phyloP scores from a whole-genome alignment of 1,140 invertebrate genomes.

The Epicauta chinensis region DNA sequence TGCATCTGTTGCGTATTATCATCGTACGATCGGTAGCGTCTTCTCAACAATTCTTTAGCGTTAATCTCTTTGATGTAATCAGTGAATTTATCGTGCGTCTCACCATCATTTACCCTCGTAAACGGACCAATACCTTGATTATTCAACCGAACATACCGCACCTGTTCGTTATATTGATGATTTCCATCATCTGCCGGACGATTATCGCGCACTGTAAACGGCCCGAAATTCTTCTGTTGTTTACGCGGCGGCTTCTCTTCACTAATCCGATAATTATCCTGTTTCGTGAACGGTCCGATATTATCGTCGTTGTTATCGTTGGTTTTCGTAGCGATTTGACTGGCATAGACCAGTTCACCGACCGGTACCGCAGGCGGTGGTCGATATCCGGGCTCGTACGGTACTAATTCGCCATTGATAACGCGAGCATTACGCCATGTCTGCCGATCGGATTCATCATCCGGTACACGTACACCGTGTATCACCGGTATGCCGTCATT shows the following conservation, averaged over 20 bases:
- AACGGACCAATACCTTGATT: conserved; percentile 47
- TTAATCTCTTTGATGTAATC: conserved; percentile 61
- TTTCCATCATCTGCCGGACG: conserved; percentile 32
- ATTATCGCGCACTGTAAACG: conserved; percentile 39
- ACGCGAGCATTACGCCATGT: conserved; percentile 81
- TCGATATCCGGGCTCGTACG: conserved; percentile 59
- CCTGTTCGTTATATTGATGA: conserved; percentile 4
- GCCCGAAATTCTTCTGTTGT: conserved; percentile 18
- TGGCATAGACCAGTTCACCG: conserved; percentile 48
- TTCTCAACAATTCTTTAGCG: conserved; percentile 51
- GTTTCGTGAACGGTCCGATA: conserved; percentile 40
- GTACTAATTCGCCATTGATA: conserved; percentile 70
- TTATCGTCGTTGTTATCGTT: conserved; percentile 24
- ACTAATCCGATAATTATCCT: conserved; percentile 20
- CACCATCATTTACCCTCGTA: conserved; percentile 49
- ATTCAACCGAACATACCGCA: conserved; percentile 36
- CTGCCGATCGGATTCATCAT: conserved; percentile 71
- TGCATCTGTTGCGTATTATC: conserved; percentile 50
- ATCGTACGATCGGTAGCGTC: conserved; percentile 44
- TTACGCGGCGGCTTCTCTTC: background rate
- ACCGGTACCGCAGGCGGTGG: conserved; percentile 53
- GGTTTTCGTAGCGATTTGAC: conserved; percentile 29
- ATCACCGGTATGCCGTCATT: conserved; percentile 70
- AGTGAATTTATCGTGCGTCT: conserved; percentile 51
- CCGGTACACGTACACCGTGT: conserved; percentile 71